Evolutionary conservation across 2,113 vertebrate species (phyloP), one percentile per base, ranked within the genome.

Genomic region (Melospiza georgiana): DNA sequence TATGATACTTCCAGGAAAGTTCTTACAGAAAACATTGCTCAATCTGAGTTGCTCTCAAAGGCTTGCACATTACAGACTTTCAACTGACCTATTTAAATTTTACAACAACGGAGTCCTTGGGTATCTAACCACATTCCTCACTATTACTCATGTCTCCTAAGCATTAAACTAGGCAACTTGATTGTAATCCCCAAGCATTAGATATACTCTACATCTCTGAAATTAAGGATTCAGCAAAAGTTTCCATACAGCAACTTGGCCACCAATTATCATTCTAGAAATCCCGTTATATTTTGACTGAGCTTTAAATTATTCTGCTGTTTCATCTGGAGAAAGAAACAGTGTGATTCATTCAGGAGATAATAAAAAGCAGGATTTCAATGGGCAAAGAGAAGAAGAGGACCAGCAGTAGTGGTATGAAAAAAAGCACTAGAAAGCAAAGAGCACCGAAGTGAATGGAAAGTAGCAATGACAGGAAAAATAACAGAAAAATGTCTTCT

Each of bases 401-500:
- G 22, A 69, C 49, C 30, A 57, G 43, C 8, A 74, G 30, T 13
- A 76, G 22, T 19, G 74, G n/a, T 22, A 91, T 35, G 30, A 23
- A 73, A 69, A 84, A 84, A 72, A 58, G 27, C 51, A 51, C 21
- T 51, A 67, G 31, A n/a, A 93, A 31, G 15, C 13, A 74, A 62
- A 69, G 78, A 63, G 11, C 73, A 35, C 1, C 39, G 17, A 8
- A 79, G 16, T 37, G 28, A 79, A 80, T 15, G 12, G 33, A 59
- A 89, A 68, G 33, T 15, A 67, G 18, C 0, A 0, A 68, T 63
- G 28, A 76, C 9, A 30, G 8, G 16, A 12, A 12, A 28, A 68
- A 74, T 55, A 46, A 1, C 0, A 55, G 18, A 48, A 46, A 61
- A 62, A 58, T 2, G 0, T 49, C 37, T 75, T n/a, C 15, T 20